Base-by-base conservation (phyloP, 2,888 invertebrate genomes). In the Torymus auratus region DNA sequence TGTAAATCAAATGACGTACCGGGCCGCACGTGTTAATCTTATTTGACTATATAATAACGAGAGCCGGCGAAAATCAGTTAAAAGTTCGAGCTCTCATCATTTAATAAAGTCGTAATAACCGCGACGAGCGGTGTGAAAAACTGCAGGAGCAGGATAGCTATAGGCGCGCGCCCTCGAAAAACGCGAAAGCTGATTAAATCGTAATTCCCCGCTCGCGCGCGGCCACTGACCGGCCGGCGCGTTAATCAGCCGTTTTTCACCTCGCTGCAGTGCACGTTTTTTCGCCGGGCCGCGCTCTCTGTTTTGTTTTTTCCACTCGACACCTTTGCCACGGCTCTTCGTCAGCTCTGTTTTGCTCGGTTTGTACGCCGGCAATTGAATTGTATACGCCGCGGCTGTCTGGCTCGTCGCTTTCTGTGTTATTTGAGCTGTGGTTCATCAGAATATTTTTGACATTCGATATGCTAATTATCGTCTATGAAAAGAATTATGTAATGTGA, bases 171-270 rank as follows among this genome's bases (percentile, higher is more conserved):
- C 17, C 14, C 55, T 41, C 23, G 60, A 61, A 75, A 61, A 61
- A 13, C 23, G 52, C 75, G 23, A 75, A 80, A 82, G 83, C 85
- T 72, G 83, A 84, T 84, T 71, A 83, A 85, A 84, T 82, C 83
- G 84, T 84, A 84, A 85, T 80, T 76, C 50, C 12, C 0, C 41
- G 7, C 41, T 41, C 50, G 14, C 17, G 13, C 23, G 10, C 7
- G 52, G n/a, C 5, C 7, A 17, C n/a, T 53, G 61, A 71, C 62
- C 77, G 69, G 41, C 55, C 77, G 62, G 77, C 15, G 41, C 77
- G 77, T 77, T 70, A 77, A 77, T 77, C 77, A 77, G 77, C 14
- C 62, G 62, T 77, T 77, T 77, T 75, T 75, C 41, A 41, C 62
- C 70, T 55, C 77, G 77, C 14, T 56, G 15, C 28, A 15, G 50